Percentiles rank a stretch among this genome's conserved stretches.
These are phyloP conservation scores for Mormyrops boulengeri DNA, from an alignment of 2,797 vertebrate species.

Conservation along the genomic window DNA sequence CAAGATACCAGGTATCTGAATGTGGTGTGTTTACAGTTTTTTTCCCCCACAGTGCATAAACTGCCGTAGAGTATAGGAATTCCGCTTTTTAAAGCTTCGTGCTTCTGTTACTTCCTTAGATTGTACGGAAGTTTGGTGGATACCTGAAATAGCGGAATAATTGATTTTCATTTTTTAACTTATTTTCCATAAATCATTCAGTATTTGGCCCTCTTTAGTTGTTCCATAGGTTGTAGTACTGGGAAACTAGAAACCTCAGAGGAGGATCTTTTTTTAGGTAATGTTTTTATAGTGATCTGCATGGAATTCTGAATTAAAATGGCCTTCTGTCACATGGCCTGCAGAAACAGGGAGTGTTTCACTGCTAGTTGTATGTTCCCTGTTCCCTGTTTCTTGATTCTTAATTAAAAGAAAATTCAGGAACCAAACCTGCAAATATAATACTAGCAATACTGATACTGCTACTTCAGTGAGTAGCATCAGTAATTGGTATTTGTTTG, in stretches of 20 bases:
- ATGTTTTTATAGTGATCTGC: not conserved
- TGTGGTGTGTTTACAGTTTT: not conserved
- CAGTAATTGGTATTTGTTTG: not conserved
- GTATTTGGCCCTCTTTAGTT: not conserved
- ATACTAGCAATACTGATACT: not conserved
- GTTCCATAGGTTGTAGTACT: not conserved
- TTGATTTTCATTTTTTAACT: not conserved
- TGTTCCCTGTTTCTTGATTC: not conserved
- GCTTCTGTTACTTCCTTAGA: not conserved
- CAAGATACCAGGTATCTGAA: not conserved
- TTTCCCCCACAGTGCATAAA: not conserved
- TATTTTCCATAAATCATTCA: not conserved
- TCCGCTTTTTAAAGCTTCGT: not conserved
- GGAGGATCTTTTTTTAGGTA: not conserved
- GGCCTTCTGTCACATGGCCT: not conserved
- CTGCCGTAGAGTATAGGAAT: not conserved
- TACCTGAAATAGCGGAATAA: not conserved
- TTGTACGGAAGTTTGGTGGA: not conserved
- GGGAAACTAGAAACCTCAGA: not conserved
- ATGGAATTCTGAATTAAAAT: not conserved
- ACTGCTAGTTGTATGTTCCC: not conserved
- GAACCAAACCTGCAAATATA: not conserved
- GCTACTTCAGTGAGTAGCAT: not conserved
- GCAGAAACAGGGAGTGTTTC: not conserved
- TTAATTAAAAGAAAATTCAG: not conserved